These are phyloP conservation scores for Grapholita molesta DNA, from an alignment of 1,140 invertebrate genomes.

Conservation along the genomic window DNA sequence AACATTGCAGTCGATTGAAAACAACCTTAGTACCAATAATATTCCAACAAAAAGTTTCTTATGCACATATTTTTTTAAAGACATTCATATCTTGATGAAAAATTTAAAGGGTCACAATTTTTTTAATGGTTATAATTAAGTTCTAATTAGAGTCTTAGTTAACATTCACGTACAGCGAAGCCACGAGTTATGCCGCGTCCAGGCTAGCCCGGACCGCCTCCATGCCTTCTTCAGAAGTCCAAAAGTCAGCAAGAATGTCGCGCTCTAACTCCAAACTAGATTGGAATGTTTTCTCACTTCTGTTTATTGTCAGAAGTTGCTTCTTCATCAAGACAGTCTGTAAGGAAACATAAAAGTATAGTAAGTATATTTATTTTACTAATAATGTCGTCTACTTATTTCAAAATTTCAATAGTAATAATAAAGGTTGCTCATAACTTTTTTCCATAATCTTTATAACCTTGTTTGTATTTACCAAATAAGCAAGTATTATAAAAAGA, in stretches of 20 bases:
- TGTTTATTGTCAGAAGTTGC: constrained; percentile 49
- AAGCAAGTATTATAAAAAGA: too few relatives aligned
- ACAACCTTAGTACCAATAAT: background rate
- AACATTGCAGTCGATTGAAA: background rate
- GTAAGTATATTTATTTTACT: too few relatives aligned
- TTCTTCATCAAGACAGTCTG: constrained; percentile 64
- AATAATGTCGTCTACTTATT: too few relatives aligned
- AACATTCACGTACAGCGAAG: background rate
- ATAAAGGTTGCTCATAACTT: too few relatives aligned
- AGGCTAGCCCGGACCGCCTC: constrained; percentile 43
- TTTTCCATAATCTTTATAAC: too few relatives aligned
- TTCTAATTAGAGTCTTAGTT: background rate
- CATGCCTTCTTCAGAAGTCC: constrained; percentile 60
- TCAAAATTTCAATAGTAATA: too few relatives aligned
- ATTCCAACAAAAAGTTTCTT: background rate
- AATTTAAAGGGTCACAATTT: background rate
- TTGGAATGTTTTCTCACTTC: constrained; percentile 45
- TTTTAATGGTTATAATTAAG: background rate
- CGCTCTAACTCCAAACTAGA: constrained; percentile 53
- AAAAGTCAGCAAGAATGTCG: constrained; percentile 59
- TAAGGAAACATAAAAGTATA: constrained; percentile 19
- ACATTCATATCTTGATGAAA: background rate
- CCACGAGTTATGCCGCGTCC: background rate
- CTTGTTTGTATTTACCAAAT: too few relatives aligned
- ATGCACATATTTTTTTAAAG: background rate